Percentiles rank a stretch among this genome's conserved stretches.
Conservation (phyloP, 1,140 invertebrate genomes). For the Penaeus indicus region DNA sequence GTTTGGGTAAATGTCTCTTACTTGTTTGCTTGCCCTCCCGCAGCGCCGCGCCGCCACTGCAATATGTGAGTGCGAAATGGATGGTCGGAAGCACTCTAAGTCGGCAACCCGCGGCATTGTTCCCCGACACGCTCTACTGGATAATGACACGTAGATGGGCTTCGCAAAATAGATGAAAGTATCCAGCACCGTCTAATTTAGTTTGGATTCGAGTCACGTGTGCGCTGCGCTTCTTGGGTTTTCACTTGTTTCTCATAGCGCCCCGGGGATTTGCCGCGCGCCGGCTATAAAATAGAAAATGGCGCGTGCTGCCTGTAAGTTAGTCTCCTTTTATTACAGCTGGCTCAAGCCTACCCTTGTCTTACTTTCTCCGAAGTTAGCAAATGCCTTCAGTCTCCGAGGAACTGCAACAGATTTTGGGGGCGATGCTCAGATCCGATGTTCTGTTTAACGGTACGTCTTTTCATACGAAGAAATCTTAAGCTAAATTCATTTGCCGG, state of each 20-base stretch:
- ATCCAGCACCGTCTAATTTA: constrained; percentile 19
- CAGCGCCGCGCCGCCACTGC: too few relatives aligned
- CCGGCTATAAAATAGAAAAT: not conserved
- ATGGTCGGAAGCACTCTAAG: too few relatives aligned
- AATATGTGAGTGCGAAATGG: too few relatives aligned
- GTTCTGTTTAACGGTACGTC: too few relatives aligned
- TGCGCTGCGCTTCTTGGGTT: constrained; percentile 40
- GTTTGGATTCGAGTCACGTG: constrained; percentile 38
- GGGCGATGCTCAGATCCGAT: too few relatives aligned
- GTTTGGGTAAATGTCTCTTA: too few relatives aligned
- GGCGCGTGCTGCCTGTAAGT: constrained; percentile 12
- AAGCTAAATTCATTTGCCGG: too few relatives aligned
- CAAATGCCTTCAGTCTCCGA: not conserved
- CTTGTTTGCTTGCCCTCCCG: too few relatives aligned
- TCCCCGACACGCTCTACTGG: too few relatives aligned
- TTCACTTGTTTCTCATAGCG: constrained; percentile 52
- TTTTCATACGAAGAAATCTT: too few relatives aligned
- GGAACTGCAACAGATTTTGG: not conserved
- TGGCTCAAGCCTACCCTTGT: constrained; percentile 14
- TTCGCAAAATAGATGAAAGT: constrained; percentile 11
- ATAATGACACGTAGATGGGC: not conserved
- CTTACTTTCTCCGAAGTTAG: not conserved
- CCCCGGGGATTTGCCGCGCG: constrained; percentile 28
- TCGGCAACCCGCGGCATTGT: too few relatives aligned
- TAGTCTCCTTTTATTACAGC: constrained; percentile 21